Evolutionary conservation across 2,888 invertebrate species (phyloP), one percentile per base, ranked within the genome.

Genomic region (Spatulosminthurus flaviceps): DNA sequence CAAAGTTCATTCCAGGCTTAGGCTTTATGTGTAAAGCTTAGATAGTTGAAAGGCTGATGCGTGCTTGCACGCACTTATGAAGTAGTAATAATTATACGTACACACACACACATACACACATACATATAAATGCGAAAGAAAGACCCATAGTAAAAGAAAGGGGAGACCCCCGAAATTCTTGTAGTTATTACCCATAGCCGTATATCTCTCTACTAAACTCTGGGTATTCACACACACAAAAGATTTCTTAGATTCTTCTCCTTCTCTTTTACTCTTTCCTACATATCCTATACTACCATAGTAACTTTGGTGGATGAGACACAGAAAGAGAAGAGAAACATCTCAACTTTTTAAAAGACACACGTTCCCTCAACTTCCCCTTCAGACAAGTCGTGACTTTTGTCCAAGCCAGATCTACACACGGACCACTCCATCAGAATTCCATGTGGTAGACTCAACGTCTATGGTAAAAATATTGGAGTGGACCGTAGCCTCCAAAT

Each of bases 301-400:
- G n/a, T n/a, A n/a, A n/a, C n/a, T 4, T 51, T 51, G n/a, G 1
- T 51, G 16, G 51, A 51, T 51, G 9, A 19, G n/a, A n/a, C 16
- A 5, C 16, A 5, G 51, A 51, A 5, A 51, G 19, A 51, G 51
- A 51, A 51, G 9, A 51, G 9, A 51, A 51, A 51, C 51, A 51
- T 51, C 51, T 51, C 51, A 51, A 51, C 51, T 51, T 51, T 51
- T 51, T 51, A 51, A 51, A 64, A 64, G 64, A 26, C 64, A 64
- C 64, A 64, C 22, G 26, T 19, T 22, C 64, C 16, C n/a, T n/a
- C 64, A 64, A 22, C 26, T 64, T 24, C 64, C 64, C 64, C 64
- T 64, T 64, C 64, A 64, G 64, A 64, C 64, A 64, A 64, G 24
- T 64, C 64, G 64, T 64, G 64, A 64, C 64, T 64, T 64, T 64